Evolutionary conservation across 2,888 invertebrate species (phyloP).

Genomic region (Steinernema scapterisci): DNA sequence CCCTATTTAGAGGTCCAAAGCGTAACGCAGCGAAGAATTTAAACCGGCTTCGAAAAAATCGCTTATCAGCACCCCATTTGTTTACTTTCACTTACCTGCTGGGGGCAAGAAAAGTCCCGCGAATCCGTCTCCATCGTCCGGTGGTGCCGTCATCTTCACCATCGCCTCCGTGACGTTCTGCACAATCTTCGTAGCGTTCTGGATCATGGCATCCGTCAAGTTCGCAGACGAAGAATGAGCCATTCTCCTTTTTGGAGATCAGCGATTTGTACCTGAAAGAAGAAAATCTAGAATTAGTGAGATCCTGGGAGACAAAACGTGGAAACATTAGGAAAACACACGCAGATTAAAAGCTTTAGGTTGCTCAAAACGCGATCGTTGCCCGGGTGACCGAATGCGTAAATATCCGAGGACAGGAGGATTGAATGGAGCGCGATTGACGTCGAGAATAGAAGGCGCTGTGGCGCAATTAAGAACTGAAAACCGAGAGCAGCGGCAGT

Average conservation of each 20-base stretch:
- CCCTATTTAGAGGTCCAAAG: no score
- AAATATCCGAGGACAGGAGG: no score
- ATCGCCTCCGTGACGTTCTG: neutral
- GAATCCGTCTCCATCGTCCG: neutral
- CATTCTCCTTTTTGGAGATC: neutral
- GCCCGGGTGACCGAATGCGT: no score
- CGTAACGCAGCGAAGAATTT: no score
- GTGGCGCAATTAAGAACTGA: neutral
- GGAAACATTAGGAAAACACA: neutral
- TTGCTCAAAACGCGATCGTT: no score
- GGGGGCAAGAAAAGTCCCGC: constrained; percentile 13
- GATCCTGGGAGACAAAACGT: neutral
- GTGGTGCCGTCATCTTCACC: neutral
- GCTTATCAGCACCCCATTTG: neutral
- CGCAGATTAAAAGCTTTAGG: no score
- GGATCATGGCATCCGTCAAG: neutral
- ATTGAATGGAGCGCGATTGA: no score
- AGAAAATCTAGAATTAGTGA: neutral
- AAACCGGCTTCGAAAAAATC: no score
- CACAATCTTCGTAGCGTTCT: neutral
- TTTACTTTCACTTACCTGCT: neutral
- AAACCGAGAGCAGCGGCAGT: neutral
- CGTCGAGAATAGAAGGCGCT: neutral
- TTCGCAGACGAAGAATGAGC: neutral
- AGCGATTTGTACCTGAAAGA: constrained; percentile 1